Evolutionary conservation across 2,888 invertebrate genomes (phyloP).

Genomic region (Saturnia pavonia): DNA sequence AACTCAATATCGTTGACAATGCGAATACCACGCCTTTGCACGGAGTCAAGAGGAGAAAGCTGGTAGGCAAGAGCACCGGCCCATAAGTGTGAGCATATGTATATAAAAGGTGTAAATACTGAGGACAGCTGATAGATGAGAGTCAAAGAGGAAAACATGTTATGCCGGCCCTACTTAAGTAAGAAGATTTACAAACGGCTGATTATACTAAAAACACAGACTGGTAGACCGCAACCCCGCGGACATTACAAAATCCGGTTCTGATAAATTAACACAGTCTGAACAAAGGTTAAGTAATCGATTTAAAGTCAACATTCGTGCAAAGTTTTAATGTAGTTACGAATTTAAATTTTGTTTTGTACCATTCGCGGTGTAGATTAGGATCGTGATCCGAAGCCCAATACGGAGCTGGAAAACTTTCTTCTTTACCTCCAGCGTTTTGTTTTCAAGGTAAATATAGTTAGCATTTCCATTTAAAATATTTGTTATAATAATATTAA

Average conservation of each 20-base stretch:
- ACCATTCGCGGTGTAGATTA: conserved; percentile 12
- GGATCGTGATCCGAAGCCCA: conserved; percentile 19
- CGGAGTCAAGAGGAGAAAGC: no score
- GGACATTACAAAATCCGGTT: neutral
- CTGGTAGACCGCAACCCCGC: neutral
- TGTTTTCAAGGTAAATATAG: neutral
- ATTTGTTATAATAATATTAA: neutral
- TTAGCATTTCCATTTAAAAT: neutral
- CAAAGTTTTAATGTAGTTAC: conserved; percentile 17
- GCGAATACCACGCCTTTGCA: no score
- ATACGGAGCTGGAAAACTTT: conserved; percentile 17
- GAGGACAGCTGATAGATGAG: no score
- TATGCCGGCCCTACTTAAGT: no score
- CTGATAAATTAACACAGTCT: conserved; percentile 1
- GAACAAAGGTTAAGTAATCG: conserved; percentile 19
- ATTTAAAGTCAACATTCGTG: conserved; percentile 18
- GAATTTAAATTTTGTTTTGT: conserved; percentile 23
- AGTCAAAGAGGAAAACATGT: no score
- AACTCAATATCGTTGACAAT: no score
- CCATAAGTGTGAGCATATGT: no score
- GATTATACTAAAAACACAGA: no score
- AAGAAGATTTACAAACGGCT: no score
- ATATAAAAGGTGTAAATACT: no score
- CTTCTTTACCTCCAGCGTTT: conserved; percentile 5
- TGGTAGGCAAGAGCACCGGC: no score